Conservation (phyloP, 2,113 vertebrate species). For the Grammomys surdaster region DNA sequence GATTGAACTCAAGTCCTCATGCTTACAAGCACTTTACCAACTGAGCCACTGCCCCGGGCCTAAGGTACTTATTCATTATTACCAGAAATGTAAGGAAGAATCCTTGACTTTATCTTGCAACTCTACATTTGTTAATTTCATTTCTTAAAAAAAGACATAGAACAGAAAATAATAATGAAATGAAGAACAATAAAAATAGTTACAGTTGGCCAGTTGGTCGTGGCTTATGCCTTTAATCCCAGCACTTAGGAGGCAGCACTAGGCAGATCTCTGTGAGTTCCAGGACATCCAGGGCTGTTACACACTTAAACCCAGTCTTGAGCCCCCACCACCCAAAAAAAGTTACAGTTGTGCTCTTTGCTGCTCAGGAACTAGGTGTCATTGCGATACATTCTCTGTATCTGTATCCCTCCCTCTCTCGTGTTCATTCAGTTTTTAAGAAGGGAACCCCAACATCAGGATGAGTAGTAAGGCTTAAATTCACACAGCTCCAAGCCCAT, state of each 20-base stretch:
- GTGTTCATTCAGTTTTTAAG: background rate
- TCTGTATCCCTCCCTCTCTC: background rate
- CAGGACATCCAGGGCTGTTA: background rate
- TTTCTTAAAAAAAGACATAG: conserved; percentile 38
- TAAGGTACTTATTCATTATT: background rate
- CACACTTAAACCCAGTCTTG: background rate
- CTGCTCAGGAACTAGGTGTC: background rate
- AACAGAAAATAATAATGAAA: conserved; percentile 31
- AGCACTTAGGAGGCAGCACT: background rate
- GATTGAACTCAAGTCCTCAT: background rate
- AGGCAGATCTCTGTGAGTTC: background rate
- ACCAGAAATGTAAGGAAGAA: background rate
- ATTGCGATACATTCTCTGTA: background rate
- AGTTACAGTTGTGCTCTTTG: background rate
- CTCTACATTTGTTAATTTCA: conserved; percentile 7
- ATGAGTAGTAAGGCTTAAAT: background rate
- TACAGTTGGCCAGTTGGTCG: background rate
- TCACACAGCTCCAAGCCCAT: background rate
- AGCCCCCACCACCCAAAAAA: background rate
- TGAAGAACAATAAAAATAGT: background rate
- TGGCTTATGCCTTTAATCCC: background rate
- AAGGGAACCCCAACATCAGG: background rate
- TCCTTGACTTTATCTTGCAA: background rate
- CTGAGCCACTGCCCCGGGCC: background rate
- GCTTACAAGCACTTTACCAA: background rate